Conservation (phyloP, 2,113 vertebrate genomes). For the Arizona elegans region DNA sequence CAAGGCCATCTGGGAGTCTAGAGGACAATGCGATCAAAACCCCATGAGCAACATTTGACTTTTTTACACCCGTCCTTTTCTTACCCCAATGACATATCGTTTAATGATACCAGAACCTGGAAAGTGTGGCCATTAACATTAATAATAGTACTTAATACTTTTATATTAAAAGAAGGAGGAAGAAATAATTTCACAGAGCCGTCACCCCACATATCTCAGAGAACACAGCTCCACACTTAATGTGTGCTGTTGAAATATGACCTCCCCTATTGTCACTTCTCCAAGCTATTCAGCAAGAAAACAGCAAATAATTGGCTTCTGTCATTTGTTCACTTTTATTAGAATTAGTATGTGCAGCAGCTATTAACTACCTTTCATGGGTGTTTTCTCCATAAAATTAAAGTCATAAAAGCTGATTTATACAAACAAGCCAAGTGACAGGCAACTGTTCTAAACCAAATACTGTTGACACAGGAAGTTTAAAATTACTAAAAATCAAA, state of each 20-base stretch:
- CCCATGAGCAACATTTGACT: background rate
- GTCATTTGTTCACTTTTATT: background rate
- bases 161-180: background rate
- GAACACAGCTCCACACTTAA: background rate
- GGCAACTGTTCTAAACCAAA: background rate
- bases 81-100: background rate
- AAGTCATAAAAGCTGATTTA: conserved; percentile 16
- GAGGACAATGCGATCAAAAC: background rate
- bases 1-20: background rate
- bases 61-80: background rate
- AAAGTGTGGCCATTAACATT: background rate
- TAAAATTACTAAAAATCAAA: background rate
- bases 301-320: conserved; percentile 10
- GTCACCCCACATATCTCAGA: background rate
- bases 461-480: background rate
- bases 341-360: background rate
- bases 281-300: background rate
- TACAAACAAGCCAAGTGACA: background rate
- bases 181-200: background rate
- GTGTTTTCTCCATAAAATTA: conserved; percentile 24
- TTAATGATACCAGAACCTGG: background rate
- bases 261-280: background rate
- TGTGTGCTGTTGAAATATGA: background rate
- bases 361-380: background rate
- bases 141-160: background rate